Evolutionary conservation across 2,113 vertebrate species (phyloP).

Genomic region (Lycocorax pyrrhopterus): DNA sequence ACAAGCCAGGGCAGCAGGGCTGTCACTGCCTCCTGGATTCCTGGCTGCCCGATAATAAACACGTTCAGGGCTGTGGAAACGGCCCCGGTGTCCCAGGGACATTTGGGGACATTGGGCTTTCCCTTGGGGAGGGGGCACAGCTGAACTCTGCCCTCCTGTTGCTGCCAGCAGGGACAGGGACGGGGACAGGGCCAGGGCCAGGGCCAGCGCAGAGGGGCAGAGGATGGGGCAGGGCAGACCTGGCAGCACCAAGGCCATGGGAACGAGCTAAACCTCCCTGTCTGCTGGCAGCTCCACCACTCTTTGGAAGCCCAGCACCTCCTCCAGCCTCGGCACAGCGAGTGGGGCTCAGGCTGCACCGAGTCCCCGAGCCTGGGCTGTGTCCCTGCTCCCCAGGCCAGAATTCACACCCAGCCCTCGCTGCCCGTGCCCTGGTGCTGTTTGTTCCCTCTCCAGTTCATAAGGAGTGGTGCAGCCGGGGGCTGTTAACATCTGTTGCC

Average conservation of each 20-base stretch:
- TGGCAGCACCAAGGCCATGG: not conserved
- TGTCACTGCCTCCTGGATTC: not conserved
- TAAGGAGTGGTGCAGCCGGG: not conserved
- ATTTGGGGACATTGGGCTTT: not conserved
- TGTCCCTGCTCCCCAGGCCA: not conserved
- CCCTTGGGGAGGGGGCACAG: not conserved
- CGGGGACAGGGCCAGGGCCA: too few relatives aligned
- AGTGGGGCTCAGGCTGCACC: accelerated
- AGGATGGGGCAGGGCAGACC: not conserved
- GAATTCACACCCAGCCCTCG: not conserved
- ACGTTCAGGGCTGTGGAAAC: not conserved
- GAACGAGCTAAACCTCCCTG: not conserved
- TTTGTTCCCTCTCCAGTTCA: not conserved
- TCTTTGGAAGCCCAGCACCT: not conserved
- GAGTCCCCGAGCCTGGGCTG: accelerated
- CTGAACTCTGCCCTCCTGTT: not conserved
- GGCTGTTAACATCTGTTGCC: constrained; percentile 31
- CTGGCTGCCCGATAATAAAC: not conserved
- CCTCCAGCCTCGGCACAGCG: not conserved
- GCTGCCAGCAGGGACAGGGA: not conserved
- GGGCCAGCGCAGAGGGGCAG: not conserved
- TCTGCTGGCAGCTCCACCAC: not conserved
- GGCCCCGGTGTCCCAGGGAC: not conserved
- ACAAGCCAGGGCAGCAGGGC: constrained; percentile 17
- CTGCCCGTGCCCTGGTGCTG: not conserved